Evolutionary conservation across 2,888 invertebrate genomes (phyloP), one percentile per base, ranked within the genome.

Genomic region (Carpatolechia fugitivella): DNA sequence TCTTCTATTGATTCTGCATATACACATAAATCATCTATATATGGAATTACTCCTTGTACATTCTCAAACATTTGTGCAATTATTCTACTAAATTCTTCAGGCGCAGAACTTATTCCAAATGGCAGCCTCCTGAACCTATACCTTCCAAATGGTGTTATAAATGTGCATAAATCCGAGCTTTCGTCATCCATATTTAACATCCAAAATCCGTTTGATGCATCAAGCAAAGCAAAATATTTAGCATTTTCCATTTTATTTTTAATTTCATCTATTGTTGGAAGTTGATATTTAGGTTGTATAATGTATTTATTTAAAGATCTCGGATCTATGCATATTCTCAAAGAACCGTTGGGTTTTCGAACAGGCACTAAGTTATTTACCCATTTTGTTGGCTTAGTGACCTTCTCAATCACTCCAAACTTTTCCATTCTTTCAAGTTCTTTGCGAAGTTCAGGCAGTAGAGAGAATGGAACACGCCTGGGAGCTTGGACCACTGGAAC

Each of bases 301-400:
- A 40, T 40, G 13, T 40, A 40, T 40, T 40, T 40, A 40, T 40
- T 40, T 40, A 40, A 40, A 4, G 40, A 40, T n/a, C 40, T n/a
- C 14, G 40, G 40, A 16, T 40, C 40, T 60, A 63, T n/a, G 36
- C 58, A 58, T 3, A 58, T 13, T 11, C 58, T 49, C 10, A 58
- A 33, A 8, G 24, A 33, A 29, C 41, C 41, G 13, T 58, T 48
- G 14, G 56, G 50, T 46, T 58, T 58, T 30, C 49, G 35, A 13
- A 41, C 58, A 13, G 55, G n/a, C 1, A 58, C 58, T 16, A 58
- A 8, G n/a, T 49, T 16, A 50, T 53, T 56, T n/a, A 62, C 60
- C 57, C 58, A 62, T 2, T 44, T 16, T 13, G 60, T 62, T 2
- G 62, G 58, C 38, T 60, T 51, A 14, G 29, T 30, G 1, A 62